Percentiles rank a stretch among this genome's conserved stretches.
Evolutionary conservation across 2,113 vertebrate genomes (phyloP).

Genomic region (Sminthopsis crassicaudata): DNA sequence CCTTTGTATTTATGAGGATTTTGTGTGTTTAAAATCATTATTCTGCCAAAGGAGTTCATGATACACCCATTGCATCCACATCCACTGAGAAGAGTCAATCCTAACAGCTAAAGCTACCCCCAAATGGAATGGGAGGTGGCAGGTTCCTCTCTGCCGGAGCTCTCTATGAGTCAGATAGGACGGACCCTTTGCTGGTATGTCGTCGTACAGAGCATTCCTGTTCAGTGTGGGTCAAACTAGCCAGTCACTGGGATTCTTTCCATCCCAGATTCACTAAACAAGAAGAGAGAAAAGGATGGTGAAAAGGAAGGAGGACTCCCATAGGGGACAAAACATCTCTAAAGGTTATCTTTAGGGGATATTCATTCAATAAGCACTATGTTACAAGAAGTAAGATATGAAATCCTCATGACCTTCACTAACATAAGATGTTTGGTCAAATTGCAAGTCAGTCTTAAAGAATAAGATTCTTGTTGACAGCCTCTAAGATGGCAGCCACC

Average conservation of each 20-base stretch:
- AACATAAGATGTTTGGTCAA: constrained; percentile 18
- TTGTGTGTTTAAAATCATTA: neutral
- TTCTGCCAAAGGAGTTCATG: neutral
- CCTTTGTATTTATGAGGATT: neutral
- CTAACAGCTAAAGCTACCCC: neutral
- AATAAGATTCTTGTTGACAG: neutral
- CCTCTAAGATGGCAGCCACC: neutral
- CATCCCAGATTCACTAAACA: neutral
- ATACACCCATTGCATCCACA: neutral
- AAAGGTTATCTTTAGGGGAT: neutral
- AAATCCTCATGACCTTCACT: neutral
- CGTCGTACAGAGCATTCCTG: neutral
- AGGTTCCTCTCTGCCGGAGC: neutral
- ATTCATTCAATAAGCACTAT: neutral
- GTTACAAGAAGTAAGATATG: neutral
- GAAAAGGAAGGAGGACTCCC: neutral
- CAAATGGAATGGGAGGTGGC: neutral
- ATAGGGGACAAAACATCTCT: neutral
- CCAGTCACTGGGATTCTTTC: neutral
- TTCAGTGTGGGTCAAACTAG: neutral
- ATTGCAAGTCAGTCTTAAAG: neutral
- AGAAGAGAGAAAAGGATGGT: neutral
- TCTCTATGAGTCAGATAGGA: neutral
- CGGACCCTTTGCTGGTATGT: neutral
- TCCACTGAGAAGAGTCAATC: neutral